These are phyloP conservation scores for Leptarthrus brevirostris DNA, from an alignment of 2,888 invertebrate species.

Conservation along the genomic window DNA sequence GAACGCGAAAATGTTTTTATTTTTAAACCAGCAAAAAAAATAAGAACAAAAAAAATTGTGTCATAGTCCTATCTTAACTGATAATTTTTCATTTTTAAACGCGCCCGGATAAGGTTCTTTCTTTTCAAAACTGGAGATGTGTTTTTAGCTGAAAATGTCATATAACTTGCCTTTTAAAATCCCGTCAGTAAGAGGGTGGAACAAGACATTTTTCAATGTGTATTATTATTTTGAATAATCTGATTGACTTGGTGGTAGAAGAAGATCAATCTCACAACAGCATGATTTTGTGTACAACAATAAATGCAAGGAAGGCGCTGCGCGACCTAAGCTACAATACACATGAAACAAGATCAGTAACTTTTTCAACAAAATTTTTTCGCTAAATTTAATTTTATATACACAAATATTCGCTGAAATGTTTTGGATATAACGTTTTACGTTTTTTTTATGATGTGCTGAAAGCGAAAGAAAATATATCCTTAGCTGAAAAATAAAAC, in stretches of 20 bases:
- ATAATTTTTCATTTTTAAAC: conserved; percentile 9
- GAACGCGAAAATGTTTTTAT: conserved; percentile 16
- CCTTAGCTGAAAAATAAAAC: conserved; percentile 54
- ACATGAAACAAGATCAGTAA: conserved; percentile 54
- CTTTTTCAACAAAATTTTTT: conserved; percentile 17
- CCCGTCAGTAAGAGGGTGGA: conserved; percentile 47
- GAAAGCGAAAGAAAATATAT: conserved; percentile 28
- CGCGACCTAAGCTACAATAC: conserved; percentile 55
- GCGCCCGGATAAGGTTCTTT: background rate
- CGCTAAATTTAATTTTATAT: conserved; percentile 17
- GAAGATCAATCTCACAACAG: conserved; percentile 54
- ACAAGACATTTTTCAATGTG: conserved; percentile 41
- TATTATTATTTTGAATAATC: background rate
- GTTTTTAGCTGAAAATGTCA: conserved; percentile 46
- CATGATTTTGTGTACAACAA: conserved; percentile 52
- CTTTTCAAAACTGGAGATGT: conserved; percentile 31
- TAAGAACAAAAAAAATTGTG: no score
- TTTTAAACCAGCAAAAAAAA: background rate
- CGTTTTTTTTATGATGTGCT: conserved; percentile 42
- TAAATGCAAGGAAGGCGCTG: conserved; percentile 51
- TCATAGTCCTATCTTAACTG: conserved; percentile 20
- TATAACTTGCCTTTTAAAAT: conserved; percentile 53
- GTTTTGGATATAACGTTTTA: conserved; percentile 24
- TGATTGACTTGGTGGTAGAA: conserved; percentile 43
- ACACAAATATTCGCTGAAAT: conserved; percentile 33